Evolutionary conservation across 1,140 invertebrate genomes (phyloP).

Genomic region (Zophobas morio): DNA sequence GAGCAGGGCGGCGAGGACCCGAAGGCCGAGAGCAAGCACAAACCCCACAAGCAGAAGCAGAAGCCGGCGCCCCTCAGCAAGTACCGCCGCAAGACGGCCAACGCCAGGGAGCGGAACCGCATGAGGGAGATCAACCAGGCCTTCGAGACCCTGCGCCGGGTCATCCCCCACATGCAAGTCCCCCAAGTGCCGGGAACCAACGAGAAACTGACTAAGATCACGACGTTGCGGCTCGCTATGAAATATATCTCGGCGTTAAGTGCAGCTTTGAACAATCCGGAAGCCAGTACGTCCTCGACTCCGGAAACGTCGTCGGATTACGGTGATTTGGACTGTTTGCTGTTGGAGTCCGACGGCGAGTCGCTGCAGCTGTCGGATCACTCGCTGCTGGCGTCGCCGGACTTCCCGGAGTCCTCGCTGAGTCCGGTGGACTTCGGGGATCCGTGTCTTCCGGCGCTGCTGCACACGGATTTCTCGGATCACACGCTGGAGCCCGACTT

Average conservation of each 20-base stretch:
- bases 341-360: conserved; percentile 72
- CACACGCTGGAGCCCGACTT: conserved; percentile 61
- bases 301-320: conserved; percentile 57
- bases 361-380: conserved; percentile 69
- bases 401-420: conserved; percentile 64
- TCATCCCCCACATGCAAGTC: conserved; percentile 76
- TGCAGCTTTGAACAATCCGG: conserved; percentile 64
- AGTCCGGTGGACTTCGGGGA: conserved; percentile 64
- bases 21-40: conserved; percentile 38
- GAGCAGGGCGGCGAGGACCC: conserved; percentile 50
- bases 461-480: conserved; percentile 64
- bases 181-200: conserved; percentile 66
- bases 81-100: conserved; percentile 90
- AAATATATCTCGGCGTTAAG: conserved; percentile 85
- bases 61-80: conserved; percentile 89
- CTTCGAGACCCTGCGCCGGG: conserved; percentile 84
- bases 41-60: conserved; percentile 70
- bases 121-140: conserved; percentile 93
- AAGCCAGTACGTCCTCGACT: conserved; percentile 36
- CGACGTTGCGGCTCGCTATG: conserved; percentile 87
- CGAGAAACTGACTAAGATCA: conserved; percentile 91
- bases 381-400: conserved; percentile 63
- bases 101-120: conserved; percentile 86
- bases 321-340: conserved; percentile 67
- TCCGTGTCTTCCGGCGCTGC: conserved; percentile 60